phyloP scores from a whole-genome alignment of 2,113 vertebrate genomes.

The Xenus cinereus region DNA sequence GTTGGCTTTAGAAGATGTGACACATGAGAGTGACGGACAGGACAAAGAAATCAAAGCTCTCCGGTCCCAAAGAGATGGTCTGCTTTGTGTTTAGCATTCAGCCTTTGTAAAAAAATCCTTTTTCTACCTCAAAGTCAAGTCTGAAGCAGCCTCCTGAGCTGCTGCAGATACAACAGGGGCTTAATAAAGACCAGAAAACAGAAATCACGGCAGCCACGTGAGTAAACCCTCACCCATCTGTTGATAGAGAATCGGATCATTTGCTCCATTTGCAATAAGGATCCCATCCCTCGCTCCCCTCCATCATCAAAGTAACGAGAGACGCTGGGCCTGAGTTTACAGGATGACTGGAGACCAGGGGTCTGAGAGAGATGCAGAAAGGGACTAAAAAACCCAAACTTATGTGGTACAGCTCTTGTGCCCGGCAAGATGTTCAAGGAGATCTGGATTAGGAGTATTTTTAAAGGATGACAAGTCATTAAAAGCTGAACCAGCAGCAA shows the following conservation, averaged over 20 bases:
- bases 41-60: conserved; percentile 13
- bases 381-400: neutral
- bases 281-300: neutral
- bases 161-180: neutral
- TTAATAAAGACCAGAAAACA: neutral
- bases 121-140: neutral
- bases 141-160: neutral
- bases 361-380: neutral
- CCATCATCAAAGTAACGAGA: neutral
- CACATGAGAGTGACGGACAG: neutral
- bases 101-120: neutral
- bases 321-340: neutral
- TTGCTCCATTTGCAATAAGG: neutral
- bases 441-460: neutral
- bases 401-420: neutral
- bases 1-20: neutral
- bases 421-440: neutral
- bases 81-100: neutral
- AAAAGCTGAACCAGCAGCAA: neutral
- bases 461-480: neutral
- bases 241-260: neutral
- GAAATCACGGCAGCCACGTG: neutral
- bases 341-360: neutral
- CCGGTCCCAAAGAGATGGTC: neutral
- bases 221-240: neutral